These are phyloP conservation scores for Chamaea fasciata DNA, from an alignment of 2,113 vertebrate genomes.

Conservation along the genomic window DNA sequence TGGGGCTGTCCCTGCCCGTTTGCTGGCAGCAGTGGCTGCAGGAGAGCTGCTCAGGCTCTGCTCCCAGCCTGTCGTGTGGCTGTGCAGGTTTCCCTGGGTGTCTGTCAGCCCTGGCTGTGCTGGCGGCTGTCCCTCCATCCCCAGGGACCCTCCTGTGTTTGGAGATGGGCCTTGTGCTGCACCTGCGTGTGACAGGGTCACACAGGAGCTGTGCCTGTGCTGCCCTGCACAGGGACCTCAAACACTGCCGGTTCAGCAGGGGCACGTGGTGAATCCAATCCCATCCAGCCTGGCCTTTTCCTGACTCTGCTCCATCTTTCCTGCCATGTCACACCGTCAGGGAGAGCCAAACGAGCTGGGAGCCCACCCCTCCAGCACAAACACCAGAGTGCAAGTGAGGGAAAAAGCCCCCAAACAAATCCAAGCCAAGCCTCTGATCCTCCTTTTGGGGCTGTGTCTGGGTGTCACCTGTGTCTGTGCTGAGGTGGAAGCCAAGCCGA, in stretches of 20 bases:
- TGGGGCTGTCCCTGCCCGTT: background rate
- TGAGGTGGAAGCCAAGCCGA: background rate
- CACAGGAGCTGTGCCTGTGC: accelerated
- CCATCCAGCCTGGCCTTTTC: background rate
- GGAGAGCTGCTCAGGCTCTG: too few species aligned
- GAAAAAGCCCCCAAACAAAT: background rate
- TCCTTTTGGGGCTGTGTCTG: background rate
- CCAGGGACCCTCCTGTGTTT: background rate
- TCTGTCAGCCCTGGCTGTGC: too few species aligned
- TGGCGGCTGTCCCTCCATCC: too few species aligned
- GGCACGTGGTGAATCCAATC: too few species aligned
- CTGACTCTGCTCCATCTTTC: background rate
- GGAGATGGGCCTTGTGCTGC: accelerated
- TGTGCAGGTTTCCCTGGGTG: too few species aligned
- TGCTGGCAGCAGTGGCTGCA: too few species aligned
- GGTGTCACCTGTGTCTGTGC: background rate
- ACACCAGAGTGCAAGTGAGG: accelerated
- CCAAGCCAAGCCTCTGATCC: background rate
- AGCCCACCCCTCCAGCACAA: background rate
- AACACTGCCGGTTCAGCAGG: background rate
- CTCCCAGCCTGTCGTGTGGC: background rate
- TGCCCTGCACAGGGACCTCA: accelerated
- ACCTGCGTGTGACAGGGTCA: background rate
- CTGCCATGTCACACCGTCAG: too few species aligned
- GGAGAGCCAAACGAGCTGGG: background rate